Evolutionary conservation across 2,888 invertebrate species (phyloP).

Genomic region (Chloroclysta siterata): DNA sequence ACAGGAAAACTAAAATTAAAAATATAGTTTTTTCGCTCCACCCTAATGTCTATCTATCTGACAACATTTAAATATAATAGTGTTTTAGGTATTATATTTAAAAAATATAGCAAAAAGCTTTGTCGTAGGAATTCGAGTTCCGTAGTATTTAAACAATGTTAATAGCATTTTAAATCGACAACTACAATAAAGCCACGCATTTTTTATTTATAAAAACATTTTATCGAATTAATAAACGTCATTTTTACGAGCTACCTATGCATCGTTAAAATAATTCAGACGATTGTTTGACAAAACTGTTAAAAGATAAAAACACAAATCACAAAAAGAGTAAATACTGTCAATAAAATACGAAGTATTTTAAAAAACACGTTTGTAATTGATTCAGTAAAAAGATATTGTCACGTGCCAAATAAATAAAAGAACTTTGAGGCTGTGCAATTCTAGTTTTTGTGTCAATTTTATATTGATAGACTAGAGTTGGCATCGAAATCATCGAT

Average conservation of each 20-base stretch:
- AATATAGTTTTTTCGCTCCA: too few species aligned
- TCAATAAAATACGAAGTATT: neutral
- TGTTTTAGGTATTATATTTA: too few species aligned
- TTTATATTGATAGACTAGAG: slow-evolving; percentile 10
- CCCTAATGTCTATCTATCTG: too few species aligned
- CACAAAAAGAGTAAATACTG: neutral
- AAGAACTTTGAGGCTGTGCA: neutral
- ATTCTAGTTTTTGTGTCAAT: slow-evolving; percentile 10
- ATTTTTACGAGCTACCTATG: neutral
- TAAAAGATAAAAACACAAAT: neutral
- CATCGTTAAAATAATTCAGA: neutral
- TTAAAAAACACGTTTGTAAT: too few species aligned
- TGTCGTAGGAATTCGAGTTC: neutral
- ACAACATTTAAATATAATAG: too few species aligned
- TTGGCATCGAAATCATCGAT: slow-evolving; percentile 4
- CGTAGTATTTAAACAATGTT: neutral
- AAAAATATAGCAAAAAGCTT: too few species aligned
- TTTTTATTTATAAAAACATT: neutral
- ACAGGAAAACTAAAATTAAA: too few species aligned
- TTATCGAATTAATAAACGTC: neutral
- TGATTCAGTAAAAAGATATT: too few species aligned
- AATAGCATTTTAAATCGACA: neutral
- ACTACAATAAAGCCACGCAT: neutral
- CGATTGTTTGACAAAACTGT: neutral
- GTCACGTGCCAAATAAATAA: slow-evolving; percentile 10